These are phyloP conservation scores for Porites australiensis DNA, from an alignment of 64 coral and sea anemone genomes.

Conservation along the genomic window DNA sequence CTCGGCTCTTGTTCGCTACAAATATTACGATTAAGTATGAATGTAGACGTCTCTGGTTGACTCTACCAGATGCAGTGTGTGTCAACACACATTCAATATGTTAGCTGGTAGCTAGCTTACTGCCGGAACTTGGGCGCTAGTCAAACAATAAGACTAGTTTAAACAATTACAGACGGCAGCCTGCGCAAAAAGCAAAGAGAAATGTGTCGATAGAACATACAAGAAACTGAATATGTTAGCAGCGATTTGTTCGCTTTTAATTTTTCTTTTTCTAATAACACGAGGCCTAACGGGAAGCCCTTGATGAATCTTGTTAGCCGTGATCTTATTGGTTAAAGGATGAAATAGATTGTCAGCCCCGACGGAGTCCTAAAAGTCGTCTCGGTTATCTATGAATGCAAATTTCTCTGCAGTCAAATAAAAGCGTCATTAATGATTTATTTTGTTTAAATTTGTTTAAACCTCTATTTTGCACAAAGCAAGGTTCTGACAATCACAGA, in stretches of 20 bases:
- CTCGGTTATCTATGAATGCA: constrained; percentile 9
- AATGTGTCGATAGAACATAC: not conserved
- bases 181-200: constrained; percentile 41
- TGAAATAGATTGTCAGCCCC: not conserved
- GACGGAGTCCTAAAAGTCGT: not conserved
- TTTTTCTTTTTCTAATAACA: not conserved
- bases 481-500: not conserved
- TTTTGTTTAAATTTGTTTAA: constrained; percentile 31
- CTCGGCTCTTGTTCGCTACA: not conserved
- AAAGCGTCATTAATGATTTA: constrained; percentile 35
- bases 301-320: not conserved
- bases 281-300: not conserved
- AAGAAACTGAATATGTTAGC: constrained; percentile 16
- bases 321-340: not conserved
- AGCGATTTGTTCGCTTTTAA: not conserved
- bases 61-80: not conserved
- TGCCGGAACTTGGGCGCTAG: constrained; percentile 11
- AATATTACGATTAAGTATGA: not conserved
- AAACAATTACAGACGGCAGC: constrained; percentile 37
- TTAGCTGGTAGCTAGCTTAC: not conserved
- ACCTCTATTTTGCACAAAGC: not conserved
- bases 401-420: constrained; percentile 5
- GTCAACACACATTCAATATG: constrained; percentile 8
- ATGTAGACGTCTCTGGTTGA: not conserved
- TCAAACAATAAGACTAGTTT: constrained; percentile 30